Evolutionary conservation across 1,140 invertebrate species (phyloP), one percentile per base, ranked within the genome.

Genomic region (Panonychus citri): DNA sequence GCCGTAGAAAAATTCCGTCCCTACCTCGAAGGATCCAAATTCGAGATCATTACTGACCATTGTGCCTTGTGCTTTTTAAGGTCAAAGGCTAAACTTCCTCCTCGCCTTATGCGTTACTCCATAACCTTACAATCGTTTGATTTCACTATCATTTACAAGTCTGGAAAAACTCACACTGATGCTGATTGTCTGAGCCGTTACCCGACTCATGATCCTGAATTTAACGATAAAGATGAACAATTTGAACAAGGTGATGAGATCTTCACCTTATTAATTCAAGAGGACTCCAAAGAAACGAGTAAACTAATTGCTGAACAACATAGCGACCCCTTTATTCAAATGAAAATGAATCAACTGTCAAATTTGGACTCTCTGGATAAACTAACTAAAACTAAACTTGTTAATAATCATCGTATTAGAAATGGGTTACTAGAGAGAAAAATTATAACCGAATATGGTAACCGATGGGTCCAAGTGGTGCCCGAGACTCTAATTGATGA

Each of bases 21-120:
- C 55, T 53, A 66, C 43, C 19, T 68, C 0, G 62, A 67, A 58
- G 62, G 63, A 13, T 50, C 62, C 30, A 10, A 59, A n/a, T 64
- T 69, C 53, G 55, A 25, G 0, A 26, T 66, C 10, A 58, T 19
- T 19, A 66, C 64, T 1, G 62, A 68, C 53, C 66, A 67, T 53
- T 37, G 28, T 24, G 19, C 25, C 43, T 27, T 56, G 2, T 56
- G 43, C 21, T 49, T 12, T 4, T n/a, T 56, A 3, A 48, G 8
- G 15, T 21, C 15, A 3, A 61, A 59, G 26, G 40, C 25, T 37
- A 49, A 60, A 7, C 15, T 56, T 4, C 3, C 40, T 4, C 25
- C 50, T 13, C 26, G 59, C 48, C 26, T 65, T 24, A 53, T 39
- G n/a, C 50, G 60, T n/a, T 66, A 64, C 60, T 52, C 60, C 3